phyloP scores from a whole-genome alignment of 53 echinoderm and acorn worm genomes.

The Holothuria leucospilota region DNA sequence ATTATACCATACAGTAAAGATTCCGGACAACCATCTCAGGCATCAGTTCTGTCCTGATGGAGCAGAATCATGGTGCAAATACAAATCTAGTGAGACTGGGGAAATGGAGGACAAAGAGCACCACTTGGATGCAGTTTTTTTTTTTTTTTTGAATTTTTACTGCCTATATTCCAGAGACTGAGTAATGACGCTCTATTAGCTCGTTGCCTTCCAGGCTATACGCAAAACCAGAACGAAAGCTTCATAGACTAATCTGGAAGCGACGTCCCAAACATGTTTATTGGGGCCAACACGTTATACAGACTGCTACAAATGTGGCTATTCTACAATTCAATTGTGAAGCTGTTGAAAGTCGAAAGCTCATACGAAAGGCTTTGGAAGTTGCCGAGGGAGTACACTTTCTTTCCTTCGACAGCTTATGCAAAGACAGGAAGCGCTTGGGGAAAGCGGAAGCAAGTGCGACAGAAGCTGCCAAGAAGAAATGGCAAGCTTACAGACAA shows the following conservation, averaged over 20 bases:
- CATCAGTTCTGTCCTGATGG: slow-evolving; percentile 59
- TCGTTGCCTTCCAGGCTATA: slow-evolving; percentile 57
- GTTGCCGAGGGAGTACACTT: not conserved
- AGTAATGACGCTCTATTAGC: slow-evolving; percentile 25
- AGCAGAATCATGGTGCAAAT: slow-evolving; percentile 17
- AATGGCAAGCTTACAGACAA: not conserved
- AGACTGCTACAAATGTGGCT: slow-evolving; percentile 25
- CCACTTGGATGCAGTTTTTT: slow-evolving; percentile 55
- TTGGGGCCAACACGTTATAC: no score
- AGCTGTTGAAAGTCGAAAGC: slow-evolving; percentile 25
- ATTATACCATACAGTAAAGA: slow-evolving; percentile 37
- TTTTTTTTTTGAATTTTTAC: slow-evolving; percentile 24
- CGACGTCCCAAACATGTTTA: not conserved
- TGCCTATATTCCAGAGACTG: slow-evolving; percentile 33
- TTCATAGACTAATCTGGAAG: slow-evolving; percentile 33
- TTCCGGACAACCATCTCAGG: slow-evolving; percentile 27
- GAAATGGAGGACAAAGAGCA: slow-evolving; percentile 37
- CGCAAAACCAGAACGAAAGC: slow-evolving; percentile 51
- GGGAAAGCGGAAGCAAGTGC: not conserved
- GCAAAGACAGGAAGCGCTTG: not conserved
- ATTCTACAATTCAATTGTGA: slow-evolving; percentile 52
- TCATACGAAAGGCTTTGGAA: not conserved
- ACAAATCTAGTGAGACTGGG: slow-evolving; percentile 12
- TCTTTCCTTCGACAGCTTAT: not conserved
- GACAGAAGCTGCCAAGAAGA: not conserved